A percentile compares a stretch with the other conserved stretches of the same genome.
These are phyloP conservation scores for Phalacrocorax brasilianus DNA, from an alignment of 2,113 vertebrate genomes.

Conservation along the genomic window DNA sequence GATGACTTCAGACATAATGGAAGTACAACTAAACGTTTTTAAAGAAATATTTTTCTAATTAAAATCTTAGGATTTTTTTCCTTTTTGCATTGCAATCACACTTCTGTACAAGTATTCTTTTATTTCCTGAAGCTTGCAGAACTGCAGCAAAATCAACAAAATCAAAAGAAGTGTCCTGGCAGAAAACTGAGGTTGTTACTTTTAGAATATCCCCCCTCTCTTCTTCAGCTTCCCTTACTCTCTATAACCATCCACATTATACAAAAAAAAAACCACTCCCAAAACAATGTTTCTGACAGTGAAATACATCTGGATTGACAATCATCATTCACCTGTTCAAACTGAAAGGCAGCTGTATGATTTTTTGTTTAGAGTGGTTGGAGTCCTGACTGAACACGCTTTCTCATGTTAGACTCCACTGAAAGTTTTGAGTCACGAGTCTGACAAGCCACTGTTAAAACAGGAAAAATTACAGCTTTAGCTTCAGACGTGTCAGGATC, in stretches of 20 bases:
- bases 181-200: neutral
- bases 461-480: slow-evolving; percentile 39
- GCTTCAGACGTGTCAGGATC: neutral
- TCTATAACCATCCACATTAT: neutral
- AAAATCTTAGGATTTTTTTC: neutral
- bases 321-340: slow-evolving; percentile 15
- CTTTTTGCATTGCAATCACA: neutral
- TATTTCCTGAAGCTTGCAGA: neutral
- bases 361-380: slow-evolving; percentile 10
- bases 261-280: neutral
- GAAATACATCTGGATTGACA: neutral
- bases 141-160: neutral
- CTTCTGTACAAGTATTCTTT: neutral
- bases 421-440: slow-evolving; percentile 11
- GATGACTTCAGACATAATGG: neutral
- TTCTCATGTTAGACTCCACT: neutral
- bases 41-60: neutral
- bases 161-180: neutral
- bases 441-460: slow-evolving; percentile 17
- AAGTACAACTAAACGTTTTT: neutral
- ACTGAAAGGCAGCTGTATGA: neutral
- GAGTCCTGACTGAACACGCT: slow-evolving; percentile 15
- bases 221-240: neutral
- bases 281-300: neutral
- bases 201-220: neutral